Base-by-base conservation (phyloP, 2,113 vertebrate genomes). In the Sturnira hondurensis region DNA sequence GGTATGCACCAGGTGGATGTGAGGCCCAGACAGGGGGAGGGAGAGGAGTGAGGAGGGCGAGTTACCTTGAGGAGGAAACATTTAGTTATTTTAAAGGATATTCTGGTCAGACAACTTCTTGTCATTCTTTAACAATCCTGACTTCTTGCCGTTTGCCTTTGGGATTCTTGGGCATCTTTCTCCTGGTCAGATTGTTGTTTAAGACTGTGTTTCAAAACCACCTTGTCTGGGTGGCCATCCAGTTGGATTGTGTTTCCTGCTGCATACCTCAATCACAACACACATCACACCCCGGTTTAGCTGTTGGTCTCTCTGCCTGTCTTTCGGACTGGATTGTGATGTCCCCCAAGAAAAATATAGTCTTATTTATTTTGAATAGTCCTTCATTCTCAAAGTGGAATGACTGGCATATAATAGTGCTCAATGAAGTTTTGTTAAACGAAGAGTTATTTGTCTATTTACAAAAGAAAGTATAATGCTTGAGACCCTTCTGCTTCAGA, bases 121-220 rank as follows among this genome's bases (percentile, higher is more conserved):
- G 33, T 22, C 24, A 36, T 93, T 92, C 65, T 94, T 87, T 52
- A 80, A 83, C 24, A 58, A 28, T 58, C 45, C 26, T 36, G 47
- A 78, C 43, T 76, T 93, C 61, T 73, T 78, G n/a, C 50, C 54
- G 77, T 91, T 90, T 93, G 73, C 31, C 22, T 91, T 91, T 91
- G 58, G 87, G 86, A 84, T 93, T 11, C 52, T 89, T 31, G 22
- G 47, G 47, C 92, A 31, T 80, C 50, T 68, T 63, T 82, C 74
- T 65, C 26, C 58, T 14, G 78, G 67, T 81, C 26, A 65, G 43
- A 84, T n/a, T 61, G 10, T 52, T 89, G 20, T 86, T 65, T 83
- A 83, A 94, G 86, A 74, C 54, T 61, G 31, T 24, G 80, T 92
- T 93, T 95, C 61, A 95, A 86, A 97, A 67, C 28, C 31, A 56